These are phyloP conservation scores for Erinaceus europaeus DNA, from an alignment of 2,113 vertebrate species.

Conservation along the genomic window DNA sequence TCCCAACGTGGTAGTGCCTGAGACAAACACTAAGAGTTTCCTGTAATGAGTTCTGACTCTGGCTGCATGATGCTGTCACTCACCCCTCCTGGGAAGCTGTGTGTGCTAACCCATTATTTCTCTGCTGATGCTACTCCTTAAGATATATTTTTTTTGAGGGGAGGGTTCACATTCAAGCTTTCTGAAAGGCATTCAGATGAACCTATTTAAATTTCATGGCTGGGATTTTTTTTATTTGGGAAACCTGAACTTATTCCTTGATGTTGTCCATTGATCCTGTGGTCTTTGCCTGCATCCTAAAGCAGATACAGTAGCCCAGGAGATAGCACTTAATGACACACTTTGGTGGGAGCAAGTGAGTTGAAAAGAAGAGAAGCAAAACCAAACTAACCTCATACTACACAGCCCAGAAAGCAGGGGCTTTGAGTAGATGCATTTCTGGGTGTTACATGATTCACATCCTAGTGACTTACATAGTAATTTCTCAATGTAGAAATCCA, in stretches of 20 bases:
- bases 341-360: not conserved
- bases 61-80: not conserved
- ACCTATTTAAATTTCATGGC: conserved; percentile 61
- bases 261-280: conserved; percentile 9
- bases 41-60: conserved; percentile 34
- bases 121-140: not conserved
- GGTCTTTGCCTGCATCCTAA: not conserved
- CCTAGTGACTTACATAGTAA: not conserved
- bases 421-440: not conserved
- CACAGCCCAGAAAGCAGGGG: not conserved
- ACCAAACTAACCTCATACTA: not conserved
- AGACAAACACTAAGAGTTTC: conserved; percentile 26
- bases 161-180: not conserved
- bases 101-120: not conserved
- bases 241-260: not conserved
- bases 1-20: conserved; percentile 1
- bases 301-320: not conserved
- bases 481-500: not conserved
- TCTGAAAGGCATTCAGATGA: conserved; percentile 34
- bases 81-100: not conserved
- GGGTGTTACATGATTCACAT: not conserved
- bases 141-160: not conserved
- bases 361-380: not conserved
- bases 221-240: conserved; percentile 43
- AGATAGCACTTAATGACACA: not conserved